Evolutionary conservation across 2,113 vertebrate species (phyloP), one percentile per base, ranked within the genome.

Genomic region (Menidia beryllina): DNA sequence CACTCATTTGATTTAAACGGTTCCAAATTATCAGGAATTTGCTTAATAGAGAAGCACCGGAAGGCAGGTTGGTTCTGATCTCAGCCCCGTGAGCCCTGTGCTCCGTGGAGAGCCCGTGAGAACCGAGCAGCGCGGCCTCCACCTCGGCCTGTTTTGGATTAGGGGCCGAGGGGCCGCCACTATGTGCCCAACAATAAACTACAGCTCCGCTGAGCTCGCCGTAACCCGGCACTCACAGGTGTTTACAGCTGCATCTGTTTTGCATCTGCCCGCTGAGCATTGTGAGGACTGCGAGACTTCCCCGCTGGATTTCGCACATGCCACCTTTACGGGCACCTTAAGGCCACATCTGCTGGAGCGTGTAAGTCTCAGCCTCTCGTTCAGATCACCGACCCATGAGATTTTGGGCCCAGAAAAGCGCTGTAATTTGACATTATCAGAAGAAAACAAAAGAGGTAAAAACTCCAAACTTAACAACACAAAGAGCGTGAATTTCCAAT

Each of bases 231-330:
- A 81, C 84, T 83, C 87, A 51, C 92, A 92, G 93, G 93, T 93
- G 92, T 93, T 93, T 91, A 90, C 82, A 85, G 77, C 85, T 23
- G 72, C 91, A 90, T 93, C 87, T 92, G 92, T 84, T 92, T 89
- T 77, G 79, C 69, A 75, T 91, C 72, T 68, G 50, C 10, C 66
- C 66, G 57, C 79, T 45, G 76, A 26, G 52, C 61, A 64, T 34
- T 71, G 84, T 79, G 80, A 69, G 54, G 60, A 75, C 86, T 78
- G 62, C 47, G 1, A 34, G 77, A 79, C 67, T 36, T 74, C 72
- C 34, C 56, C 12, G 77, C 75, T 72, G 17, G 71, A 80, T 77
- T 74, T 62, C 75, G 72, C 77, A 78, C 69, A 82, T 69, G 84
- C 69, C 76, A 74, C 76, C 61, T 27, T 20, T 0, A 27, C 62